phyloP scores from a whole-genome alignment of 2,888 invertebrate species.

The Chalcosyrphus nemorum region DNA sequence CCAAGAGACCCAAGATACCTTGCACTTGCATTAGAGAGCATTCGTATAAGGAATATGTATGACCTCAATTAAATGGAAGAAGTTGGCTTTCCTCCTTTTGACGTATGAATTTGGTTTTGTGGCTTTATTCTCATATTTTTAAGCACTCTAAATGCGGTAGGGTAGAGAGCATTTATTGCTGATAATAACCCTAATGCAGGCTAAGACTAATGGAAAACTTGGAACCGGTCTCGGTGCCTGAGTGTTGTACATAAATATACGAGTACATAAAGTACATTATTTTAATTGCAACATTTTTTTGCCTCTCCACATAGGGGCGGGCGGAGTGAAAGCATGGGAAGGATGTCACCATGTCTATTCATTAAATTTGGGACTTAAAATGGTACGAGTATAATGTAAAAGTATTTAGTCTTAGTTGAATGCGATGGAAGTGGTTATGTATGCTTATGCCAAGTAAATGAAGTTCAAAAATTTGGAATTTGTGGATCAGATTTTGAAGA shows the following conservation, averaged over 20 bases:
- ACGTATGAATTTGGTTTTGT: not conserved
- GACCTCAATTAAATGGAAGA: constrained; percentile 33
- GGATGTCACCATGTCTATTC: no score
- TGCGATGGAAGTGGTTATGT: no score
- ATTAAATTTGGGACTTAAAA: no score
- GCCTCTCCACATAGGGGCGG: no score
- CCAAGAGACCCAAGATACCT: constrained; percentile 6
- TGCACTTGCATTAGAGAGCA: not conserved
- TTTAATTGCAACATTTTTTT: no score
- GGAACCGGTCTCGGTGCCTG: not conserved
- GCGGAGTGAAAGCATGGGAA: no score
- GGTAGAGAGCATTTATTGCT: constrained; percentile 12
- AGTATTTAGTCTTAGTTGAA: no score
- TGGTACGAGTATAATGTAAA: no score
- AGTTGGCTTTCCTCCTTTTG: constrained; percentile 1
- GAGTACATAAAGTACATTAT: constrained; percentile 39
- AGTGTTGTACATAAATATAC: not conserved
- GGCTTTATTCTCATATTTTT: not conserved
- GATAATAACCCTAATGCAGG: constrained; percentile 1
- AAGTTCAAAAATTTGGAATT: no score
- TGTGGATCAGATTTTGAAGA: no score
- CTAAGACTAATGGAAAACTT: constrained; percentile 19
- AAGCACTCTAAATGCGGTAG: no score
- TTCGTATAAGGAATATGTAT: constrained; percentile 14
- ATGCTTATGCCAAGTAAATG: no score